Percentiles rank a stretch among this genome's conserved stretches.
Evolutionary conservation across 2,113 vertebrate genomes (phyloP).

Genomic region (Saccopteryx bilineata): DNA sequence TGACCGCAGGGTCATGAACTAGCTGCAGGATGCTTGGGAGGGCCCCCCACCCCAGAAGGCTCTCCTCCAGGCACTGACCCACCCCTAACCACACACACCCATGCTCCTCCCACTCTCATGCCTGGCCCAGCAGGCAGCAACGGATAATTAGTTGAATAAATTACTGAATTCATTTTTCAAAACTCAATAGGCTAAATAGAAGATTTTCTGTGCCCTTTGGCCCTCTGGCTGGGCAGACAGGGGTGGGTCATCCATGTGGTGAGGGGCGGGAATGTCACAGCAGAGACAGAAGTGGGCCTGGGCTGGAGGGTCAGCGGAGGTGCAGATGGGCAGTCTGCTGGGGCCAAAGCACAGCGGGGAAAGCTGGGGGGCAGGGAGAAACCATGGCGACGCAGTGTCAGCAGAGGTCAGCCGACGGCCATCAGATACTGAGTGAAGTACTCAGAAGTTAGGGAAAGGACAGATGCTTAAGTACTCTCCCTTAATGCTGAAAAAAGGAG

Average conservation of each 20-base stretch:
- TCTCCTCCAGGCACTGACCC: accelerated
- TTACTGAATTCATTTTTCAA: background rate
- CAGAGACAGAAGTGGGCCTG: accelerated
- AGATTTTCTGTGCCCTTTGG: background rate
- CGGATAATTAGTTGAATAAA: accelerated
- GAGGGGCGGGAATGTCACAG: background rate
- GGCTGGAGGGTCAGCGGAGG: no score
- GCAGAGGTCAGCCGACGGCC: no score
- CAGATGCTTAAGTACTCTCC: accelerated
- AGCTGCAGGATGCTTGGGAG: no score
- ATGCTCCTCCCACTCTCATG: accelerated
- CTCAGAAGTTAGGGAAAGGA: background rate
- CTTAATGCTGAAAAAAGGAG: accelerated
- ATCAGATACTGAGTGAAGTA: accelerated
- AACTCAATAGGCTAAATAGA: accelerated
- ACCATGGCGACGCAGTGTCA: background rate
- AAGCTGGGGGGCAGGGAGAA: no score
- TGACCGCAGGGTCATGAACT: no score
- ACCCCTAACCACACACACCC: accelerated
- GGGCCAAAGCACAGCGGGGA: no score
- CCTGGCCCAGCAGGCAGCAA: no score
- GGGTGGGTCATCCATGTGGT: no score
- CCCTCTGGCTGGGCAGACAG: background rate
- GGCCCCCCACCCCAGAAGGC: no score
- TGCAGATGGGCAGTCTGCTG: no score